Evolutionary conservation across 2,113 vertebrate genomes (phyloP), one percentile per base, ranked within the genome.

Genomic region (Lepisosteus osseus): DNA sequence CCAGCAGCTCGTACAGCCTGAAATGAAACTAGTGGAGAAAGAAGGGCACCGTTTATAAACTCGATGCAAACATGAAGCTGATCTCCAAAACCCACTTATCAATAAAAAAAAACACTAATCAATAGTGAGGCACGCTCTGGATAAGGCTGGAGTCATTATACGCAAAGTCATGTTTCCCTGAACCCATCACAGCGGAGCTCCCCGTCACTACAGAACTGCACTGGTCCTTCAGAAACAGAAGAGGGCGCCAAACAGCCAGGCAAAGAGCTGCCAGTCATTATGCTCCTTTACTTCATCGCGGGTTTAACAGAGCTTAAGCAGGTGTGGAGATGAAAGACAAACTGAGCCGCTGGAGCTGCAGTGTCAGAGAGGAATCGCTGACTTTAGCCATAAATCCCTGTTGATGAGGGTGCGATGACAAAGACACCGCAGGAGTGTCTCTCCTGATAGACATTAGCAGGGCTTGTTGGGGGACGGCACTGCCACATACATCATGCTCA

Each of bases 381-480:
- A 79, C 83, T 77, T 83, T 77, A 75, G 77, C 47, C 71, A 78
- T 83, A 82, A 85, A 82, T 85, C 78, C 72, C 13, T 42, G 47
- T 64, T 71, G 73, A 71, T 47, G 77, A 79, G 75, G 78, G 75
- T 69, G 74, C 71, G 80, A 72, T 55, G 81, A 85, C 77, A 79
- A 63, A 29, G 3, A 11, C 73, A 77, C 77, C 77, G 77, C 75
- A 70, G 61, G 56, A 51, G 9, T 59, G 57, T 3, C 44, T 56
- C 67, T 62, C 59, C 57, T 64, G 66, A 63, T 57, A 69, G 72
- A 68, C 72, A 74, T 55, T 74, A 74, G 68, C 72, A 44, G 47
- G 65, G 72, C 14, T 70, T 69, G 69, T 64, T 65, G 47, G 42
- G 72, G 80, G 68, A 70, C 74, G 78, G 72, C 63, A 44, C 29